Evolutionary conservation across 2,888 invertebrate genomes (phyloP), one percentile per base, ranked within the genome.

Genomic region (Tuta absoluta): DNA sequence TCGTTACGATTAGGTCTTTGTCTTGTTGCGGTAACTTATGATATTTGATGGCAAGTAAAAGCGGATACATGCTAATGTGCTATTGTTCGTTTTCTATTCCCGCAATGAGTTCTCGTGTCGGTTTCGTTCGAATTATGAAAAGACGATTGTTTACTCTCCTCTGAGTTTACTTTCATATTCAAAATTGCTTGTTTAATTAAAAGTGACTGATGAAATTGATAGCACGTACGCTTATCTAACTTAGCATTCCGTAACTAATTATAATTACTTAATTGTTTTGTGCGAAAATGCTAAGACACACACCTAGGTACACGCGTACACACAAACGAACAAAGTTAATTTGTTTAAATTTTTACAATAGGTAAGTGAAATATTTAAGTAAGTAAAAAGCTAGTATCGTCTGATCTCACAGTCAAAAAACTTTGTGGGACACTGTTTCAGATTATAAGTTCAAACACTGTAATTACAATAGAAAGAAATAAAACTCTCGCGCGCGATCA

Each of bases 31-130:
- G 80, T 81, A 76, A 77, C 74, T 73, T 73, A 75, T 75, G 76
- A 81, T 75, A 76, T 82, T 77, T 76, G 75, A 71, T 33, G 37
- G 72, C 72, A 79, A 82, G 82, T 85, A 85, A 86, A 84, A 86
- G 86, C 76, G 76, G 85, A 80, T 81, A 79, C 79, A 84, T 84
- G 78, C 77, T 86, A 83, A 86, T 85, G 80, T 69, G 68, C 76
- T 74, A 81, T 86, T 86, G 84, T 87, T 82, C 77, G 78, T 84
- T 82, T 80, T 77, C 71, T 78, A 70, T 33, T 33, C 33, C 10
- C 10, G 33, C 33, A 66, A 73, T 45, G 71, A 74, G 79, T 72
- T 75, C 75, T 74, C 76, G 75, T 2, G n/a, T 45, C 45, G 17
- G 45, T 45, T 45, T 45, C 17, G 3, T 45, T n/a, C 45, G 1